These are phyloP conservation scores for Chaetophractus vellerosus DNA, from an alignment of 2,797 vertebrate species.

Conservation along the genomic window DNA sequence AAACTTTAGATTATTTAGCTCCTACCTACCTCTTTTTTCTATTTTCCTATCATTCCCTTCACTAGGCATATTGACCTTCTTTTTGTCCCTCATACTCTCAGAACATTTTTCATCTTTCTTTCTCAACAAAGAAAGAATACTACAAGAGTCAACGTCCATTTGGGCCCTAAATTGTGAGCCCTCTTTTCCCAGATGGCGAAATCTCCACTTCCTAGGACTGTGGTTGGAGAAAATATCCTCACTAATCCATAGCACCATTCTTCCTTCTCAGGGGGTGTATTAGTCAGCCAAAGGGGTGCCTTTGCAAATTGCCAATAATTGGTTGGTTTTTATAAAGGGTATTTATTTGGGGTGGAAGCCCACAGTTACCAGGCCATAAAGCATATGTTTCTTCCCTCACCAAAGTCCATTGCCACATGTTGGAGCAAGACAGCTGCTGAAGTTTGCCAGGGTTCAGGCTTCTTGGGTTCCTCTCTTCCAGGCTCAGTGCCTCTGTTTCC, in stretches of 20 bases:
- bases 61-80: not conserved
- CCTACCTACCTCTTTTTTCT: not conserved
- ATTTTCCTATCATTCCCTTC: not conserved
- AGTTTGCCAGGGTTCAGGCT: no score
- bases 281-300: no score
- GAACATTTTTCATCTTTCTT: not conserved
- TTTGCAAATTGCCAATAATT: no score
- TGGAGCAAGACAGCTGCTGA: no score
- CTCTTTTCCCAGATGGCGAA: not conserved
- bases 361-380: no score
- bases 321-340: no score
- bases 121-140: not conserved
- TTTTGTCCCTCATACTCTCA: conserved; percentile 2
- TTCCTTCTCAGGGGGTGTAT: no score
- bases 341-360: no score
- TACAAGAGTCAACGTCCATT: not conserved
- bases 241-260: not conserved
- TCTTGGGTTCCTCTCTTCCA: no score
- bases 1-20: not conserved
- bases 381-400: no score
- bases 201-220: not conserved
- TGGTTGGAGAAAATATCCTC: not conserved
- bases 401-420: no score
- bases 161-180: not conserved
- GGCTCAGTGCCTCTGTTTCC: no score